phyloP scores from a whole-genome alignment of 2,888 invertebrate species.

The Hypsopygia costalis region DNA sequence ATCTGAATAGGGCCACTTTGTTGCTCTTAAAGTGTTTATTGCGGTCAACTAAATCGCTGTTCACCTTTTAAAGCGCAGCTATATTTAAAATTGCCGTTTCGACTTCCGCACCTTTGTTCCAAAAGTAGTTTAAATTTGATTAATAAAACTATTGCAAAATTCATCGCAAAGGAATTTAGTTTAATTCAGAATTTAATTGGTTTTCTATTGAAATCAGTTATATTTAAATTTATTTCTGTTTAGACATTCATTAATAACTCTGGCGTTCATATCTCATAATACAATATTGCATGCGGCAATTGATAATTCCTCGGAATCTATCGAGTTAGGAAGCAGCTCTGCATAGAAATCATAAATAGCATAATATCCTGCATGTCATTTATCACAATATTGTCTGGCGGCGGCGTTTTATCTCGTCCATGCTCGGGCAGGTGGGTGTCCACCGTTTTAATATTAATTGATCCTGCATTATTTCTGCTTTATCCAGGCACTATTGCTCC shows the following conservation, averaged over 20 bases:
- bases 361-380: constrained; percentile 48
- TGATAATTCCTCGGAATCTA: constrained; percentile 10
- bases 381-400: constrained; percentile 66
- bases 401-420: constrained; percentile 46
- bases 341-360: constrained; percentile 43
- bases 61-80: constrained; percentile 45
- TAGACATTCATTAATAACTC: constrained; percentile 12
- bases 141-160: neutral
- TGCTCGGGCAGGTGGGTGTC: constrained; percentile 56
- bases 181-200: too few species aligned
- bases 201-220: neutral
- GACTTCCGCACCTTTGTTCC: constrained; percentile 42
- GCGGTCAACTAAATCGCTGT: constrained; percentile 42
- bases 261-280: constrained; percentile 13
- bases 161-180: too few species aligned
- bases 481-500: constrained; percentile 32
- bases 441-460: constrained; percentile 55
- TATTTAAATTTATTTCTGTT: neutral
- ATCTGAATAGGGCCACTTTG: constrained; percentile 43
- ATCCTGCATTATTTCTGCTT: constrained; percentile 40
- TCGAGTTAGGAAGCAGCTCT: constrained; percentile 22
- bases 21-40: constrained; percentile 32
- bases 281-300: constrained; percentile 13
- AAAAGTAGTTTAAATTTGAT: constrained; percentile 6
- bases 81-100: constrained; percentile 40